Evolutionary conservation across 1,140 invertebrate species (phyloP).

Genomic region (Scaptomyza graminum): DNA sequence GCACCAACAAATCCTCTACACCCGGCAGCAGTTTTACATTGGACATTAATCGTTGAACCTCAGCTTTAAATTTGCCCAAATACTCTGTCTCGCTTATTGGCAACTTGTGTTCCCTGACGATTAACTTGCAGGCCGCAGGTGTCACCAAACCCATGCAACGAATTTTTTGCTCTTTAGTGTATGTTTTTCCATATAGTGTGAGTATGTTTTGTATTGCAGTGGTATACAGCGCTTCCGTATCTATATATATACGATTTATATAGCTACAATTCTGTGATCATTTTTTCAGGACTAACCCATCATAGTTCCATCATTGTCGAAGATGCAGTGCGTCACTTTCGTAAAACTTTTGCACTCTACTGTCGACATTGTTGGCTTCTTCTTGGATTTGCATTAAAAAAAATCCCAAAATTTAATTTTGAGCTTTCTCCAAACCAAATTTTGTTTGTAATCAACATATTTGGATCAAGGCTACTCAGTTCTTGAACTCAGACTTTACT

Average conservation of each 20-base stretch:
- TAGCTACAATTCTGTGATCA: too few relatives aligned
- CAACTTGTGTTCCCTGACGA: conserved; percentile 31
- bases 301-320: conserved; percentile 63
- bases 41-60: not conserved
- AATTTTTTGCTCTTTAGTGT: conserved; percentile 24
- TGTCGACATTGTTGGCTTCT: conserved; percentile 2
- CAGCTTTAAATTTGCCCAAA: not conserved
- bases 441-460: not conserved
- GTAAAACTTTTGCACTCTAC: not conserved
- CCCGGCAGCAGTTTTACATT: conserved; percentile 85
- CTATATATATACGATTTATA: conserved; percentile 5
- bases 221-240: conserved; percentile 42
- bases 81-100: conserved; percentile 14
- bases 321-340: conserved; percentile 56
- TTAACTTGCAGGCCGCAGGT: accelerated
- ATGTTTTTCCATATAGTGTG: conserved; percentile 15
- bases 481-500: too few relatives aligned
- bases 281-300: conserved; percentile 37
- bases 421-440: not conserved
- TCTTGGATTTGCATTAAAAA: not conserved
- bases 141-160: conserved; percentile 26
- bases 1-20: conserved; percentile 90
- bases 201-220: not conserved
- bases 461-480: not conserved
- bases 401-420: not conserved